Base-by-base conservation (phyloP, 2,797 vertebrate species). In the Paedocypris micromegethes region DNA sequence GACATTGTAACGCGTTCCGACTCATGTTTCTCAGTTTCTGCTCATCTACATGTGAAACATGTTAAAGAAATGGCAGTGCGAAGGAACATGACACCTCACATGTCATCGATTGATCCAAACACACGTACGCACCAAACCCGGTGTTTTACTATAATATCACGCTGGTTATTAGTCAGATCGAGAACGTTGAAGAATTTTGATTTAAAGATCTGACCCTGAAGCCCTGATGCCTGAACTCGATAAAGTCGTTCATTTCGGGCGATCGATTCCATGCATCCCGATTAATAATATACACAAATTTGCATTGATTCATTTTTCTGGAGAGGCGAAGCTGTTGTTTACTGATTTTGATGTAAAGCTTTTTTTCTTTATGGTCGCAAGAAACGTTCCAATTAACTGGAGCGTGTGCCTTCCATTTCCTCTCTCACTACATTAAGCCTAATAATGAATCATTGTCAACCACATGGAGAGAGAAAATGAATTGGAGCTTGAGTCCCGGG, bases 361-460 rank as follows among this genome's bases (percentile, higher is more conserved):
- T 9, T 43, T 58, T 69, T 41, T 59, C 58, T 6, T 72, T 70
- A 69, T 77, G 60, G 9, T 49, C 38, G 41, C 51, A 64, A 67
- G 70, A 68, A 66, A 53, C 64, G 64, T 66, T 72, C 69, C 77
- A 79, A 73, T 77, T 79, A 73, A 67, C 58, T 55, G 54, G 58
- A 70, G 62, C 55, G 6, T 69, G 64, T 70, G 67, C 47, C 41
- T 70, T 66, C 73, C 60, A 64, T 66, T 70, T 69, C 65, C 46
- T 59, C 59, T 46, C 65, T 61, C 49, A 56, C 54, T 6, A 49
- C 70, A 57, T 70, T 53, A 60, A 58, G 50, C 61, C 42, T 54
- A 50, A 50, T 72, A 78, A 83, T 77, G 75, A 77, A 77, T 82
- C 72, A 79, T 64, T 72, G 78, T 80, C 77, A 76, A 58, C 70